A percentile compares a stretch with the other conserved stretches of the same genome.
These are phyloP conservation scores for Noctua pronuba DNA, from an alignment of 2,888 invertebrate species.

Conservation along the genomic window DNA sequence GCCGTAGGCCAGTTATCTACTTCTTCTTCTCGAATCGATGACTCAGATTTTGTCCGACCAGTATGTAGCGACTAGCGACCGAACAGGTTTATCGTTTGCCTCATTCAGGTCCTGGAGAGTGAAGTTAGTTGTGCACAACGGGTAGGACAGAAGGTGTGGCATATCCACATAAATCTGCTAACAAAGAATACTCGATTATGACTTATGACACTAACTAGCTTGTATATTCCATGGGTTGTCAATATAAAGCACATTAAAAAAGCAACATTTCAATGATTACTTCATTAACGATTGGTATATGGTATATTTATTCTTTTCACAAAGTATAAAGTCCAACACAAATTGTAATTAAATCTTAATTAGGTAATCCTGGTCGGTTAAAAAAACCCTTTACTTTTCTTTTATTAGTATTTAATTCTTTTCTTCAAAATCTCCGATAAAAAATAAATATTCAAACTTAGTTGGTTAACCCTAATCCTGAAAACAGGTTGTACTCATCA, in stretches of 20 bases:
- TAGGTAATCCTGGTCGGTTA: background rate
- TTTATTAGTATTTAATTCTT: background rate
- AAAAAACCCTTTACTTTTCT: background rate
- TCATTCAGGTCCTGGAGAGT: background rate
- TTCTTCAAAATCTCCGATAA: background rate
- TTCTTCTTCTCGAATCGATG: background rate
- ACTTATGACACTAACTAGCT: too few species aligned
- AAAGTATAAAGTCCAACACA: background rate
- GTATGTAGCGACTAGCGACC: background rate
- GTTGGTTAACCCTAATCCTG: background rate
- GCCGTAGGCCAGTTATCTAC: too few species aligned
- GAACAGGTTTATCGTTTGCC: background rate
- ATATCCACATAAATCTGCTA: too few species aligned
- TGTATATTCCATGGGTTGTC: background rate
- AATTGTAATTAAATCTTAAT: background rate
- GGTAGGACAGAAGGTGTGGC: too few species aligned
- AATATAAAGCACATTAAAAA: background rate
- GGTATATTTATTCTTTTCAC: background rate
- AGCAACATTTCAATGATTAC: background rate
- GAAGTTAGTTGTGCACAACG: background rate
- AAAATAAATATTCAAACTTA: background rate
- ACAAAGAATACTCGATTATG: too few species aligned
- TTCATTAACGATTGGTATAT: background rate
- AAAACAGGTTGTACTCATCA: background rate
- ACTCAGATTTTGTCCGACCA: background rate